phyloP scores from a whole-genome alignment of 2,888 invertebrate genomes.

The Sesia apiformis region DNA sequence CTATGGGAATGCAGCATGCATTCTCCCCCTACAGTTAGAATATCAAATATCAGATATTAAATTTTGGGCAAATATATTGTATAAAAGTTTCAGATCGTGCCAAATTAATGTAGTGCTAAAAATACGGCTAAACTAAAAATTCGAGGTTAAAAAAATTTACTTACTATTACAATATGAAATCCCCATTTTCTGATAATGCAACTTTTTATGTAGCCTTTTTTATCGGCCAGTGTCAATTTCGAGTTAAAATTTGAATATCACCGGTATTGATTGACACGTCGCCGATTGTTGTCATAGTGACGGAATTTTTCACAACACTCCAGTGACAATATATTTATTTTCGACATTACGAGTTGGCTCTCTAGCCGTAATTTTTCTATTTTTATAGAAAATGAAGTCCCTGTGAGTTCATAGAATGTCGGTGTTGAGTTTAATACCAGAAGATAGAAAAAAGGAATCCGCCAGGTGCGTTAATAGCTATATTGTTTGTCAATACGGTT shows the following conservation, averaged over 20 bases:
- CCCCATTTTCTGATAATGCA: too few relatives aligned
- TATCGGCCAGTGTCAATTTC: not conserved
- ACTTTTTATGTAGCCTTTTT: too few relatives aligned
- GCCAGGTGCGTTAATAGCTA: not conserved
- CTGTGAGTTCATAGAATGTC: constrained; percentile 48
- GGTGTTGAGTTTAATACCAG: constrained; percentile 64
- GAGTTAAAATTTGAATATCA: not conserved
- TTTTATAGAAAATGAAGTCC: constrained; percentile 38
- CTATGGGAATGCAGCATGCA: too few relatives aligned
- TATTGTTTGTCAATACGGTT: not conserved
- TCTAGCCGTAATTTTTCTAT: constrained; percentile 19
- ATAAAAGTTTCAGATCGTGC: too few relatives aligned
- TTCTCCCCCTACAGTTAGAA: too few relatives aligned
- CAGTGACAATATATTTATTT: constrained; percentile 21
- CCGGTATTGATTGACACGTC: constrained; percentile 35
- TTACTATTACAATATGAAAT: too few relatives aligned
- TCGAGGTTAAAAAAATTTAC: too few relatives aligned
- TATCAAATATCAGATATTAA: too few relatives aligned
- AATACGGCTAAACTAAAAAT: too few relatives aligned
- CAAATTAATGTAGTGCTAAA: too few relatives aligned
- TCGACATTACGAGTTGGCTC: constrained; percentile 20
- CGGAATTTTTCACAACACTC: constrained; percentile 29
- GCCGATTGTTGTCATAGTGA: constrained; percentile 37
- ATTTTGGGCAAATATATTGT: too few relatives aligned
- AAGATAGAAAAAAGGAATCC: constrained; percentile 55